phyloP scores from a whole-genome alignment of 2,797 vertebrate genomes.

The Rachycentron canadum region DNA sequence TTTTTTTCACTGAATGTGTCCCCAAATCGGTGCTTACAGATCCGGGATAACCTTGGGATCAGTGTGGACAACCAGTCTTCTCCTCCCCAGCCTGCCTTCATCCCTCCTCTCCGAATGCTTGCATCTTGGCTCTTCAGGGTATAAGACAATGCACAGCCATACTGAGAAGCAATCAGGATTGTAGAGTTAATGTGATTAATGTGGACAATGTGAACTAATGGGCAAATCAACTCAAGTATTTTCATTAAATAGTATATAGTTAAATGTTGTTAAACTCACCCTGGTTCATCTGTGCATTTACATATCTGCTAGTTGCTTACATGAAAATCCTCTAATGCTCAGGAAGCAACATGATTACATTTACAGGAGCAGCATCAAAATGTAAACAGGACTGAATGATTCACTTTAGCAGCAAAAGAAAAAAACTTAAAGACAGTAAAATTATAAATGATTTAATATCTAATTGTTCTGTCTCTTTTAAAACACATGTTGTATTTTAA shows the following conservation, averaged over 20 bases:
- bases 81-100: conserved; percentile 91
- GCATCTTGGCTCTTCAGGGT: conserved; percentile 98
- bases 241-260: neutral
- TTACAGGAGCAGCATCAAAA: neutral
- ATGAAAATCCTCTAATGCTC: neutral
- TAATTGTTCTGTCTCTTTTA: neutral
- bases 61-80: conserved; percentile 95
- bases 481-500: neutral
- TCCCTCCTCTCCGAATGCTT: conserved; percentile 97
- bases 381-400: neutral
- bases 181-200: too few species aligned
- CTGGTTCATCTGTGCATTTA: neutral
- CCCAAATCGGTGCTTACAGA: conserved; percentile 82
- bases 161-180: neutral
- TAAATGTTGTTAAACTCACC: neutral
- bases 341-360: conserved; percentile 5
- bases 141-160: conserved; percentile 42
- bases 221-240: neutral
- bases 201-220: too few species aligned
- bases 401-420: neutral
- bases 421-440: neutral
- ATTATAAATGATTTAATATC: too few species aligned
- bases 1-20: too few species aligned
- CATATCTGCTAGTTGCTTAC: neutral
- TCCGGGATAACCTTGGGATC: conserved; percentile 97